These are phyloP conservation scores for Drosophila melanocephala DNA, from an alignment of 2,888 invertebrate genomes.

Conservation along the genomic window DNA sequence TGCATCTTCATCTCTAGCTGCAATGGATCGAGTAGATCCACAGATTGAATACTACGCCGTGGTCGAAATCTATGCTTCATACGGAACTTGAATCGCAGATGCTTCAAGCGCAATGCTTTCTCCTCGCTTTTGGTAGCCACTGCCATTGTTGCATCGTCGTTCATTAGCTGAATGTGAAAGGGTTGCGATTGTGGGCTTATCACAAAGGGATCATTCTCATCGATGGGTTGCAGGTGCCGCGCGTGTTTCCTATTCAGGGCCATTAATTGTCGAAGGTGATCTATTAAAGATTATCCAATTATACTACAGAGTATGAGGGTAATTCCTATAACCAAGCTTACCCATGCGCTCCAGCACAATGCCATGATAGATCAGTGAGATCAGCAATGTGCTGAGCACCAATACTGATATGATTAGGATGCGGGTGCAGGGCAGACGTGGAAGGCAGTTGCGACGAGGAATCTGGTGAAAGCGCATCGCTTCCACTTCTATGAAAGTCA, in stretches of 20 bases:
- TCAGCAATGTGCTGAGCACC: conserved; percentile 66
- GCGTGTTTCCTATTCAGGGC: conserved; percentile 58
- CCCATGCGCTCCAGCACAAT: conserved; percentile 78
- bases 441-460: conserved; percentile 55
- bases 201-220: conserved; percentile 41
- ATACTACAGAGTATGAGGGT: not conserved
- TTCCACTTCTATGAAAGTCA: conserved; percentile 62
- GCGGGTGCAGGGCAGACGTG: conserved; percentile 53
- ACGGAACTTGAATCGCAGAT: conserved; percentile 58
- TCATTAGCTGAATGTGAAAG: conserved; percentile 37
- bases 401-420: conserved; percentile 64
- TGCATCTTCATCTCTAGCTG: conserved; percentile 69
- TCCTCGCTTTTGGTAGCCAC: conserved; percentile 39
- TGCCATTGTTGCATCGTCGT: conserved; percentile 9
- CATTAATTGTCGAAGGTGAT: conserved; percentile 68
- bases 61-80: conserved; percentile 38
- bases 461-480: conserved; percentile 45
- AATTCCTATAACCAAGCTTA: conserved; percentile 14
- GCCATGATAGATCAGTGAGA: conserved; percentile 78
- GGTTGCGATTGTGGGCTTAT: conserved; percentile 47
- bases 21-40: conserved; percentile 73
- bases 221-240: conserved; percentile 41
- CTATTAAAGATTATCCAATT: conserved; percentile 34
- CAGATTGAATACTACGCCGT: conserved; percentile 34
- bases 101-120: conserved; percentile 50